Evolutionary conservation across 2,888 invertebrate genomes (phyloP).

Genomic region (Melipona beecheii): DNA sequence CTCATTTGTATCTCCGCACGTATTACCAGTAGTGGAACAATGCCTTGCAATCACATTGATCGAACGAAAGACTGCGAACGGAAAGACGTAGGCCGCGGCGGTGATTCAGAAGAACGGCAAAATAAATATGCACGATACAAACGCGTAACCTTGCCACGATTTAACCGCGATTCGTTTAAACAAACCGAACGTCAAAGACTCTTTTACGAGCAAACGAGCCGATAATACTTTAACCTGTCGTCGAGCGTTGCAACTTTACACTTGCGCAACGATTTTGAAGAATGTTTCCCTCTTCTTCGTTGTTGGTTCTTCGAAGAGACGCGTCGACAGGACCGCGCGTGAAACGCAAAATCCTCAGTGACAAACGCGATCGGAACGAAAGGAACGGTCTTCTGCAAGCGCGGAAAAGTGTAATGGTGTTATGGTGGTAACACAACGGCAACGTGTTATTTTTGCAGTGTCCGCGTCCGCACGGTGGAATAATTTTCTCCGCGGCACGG

Average conservation of each 20-base stretch:
- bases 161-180: conserved; percentile 6
- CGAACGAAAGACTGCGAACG: conserved; percentile 11
- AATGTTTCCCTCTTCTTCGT: too few relatives aligned
- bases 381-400: conserved; percentile 29
- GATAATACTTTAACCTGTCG: too few relatives aligned
- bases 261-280: too few relatives aligned
- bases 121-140: conserved; percentile 20
- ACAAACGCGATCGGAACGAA: conserved; percentile 50
- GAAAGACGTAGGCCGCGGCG: not conserved
- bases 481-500: conserved; percentile 48
- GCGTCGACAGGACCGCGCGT: too few relatives aligned
- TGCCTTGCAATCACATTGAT: conserved; percentile 27
- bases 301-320: too few relatives aligned
- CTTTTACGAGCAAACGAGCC: not conserved
- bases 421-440: conserved; percentile 51
- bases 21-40: conserved; percentile 34
- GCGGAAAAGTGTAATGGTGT: conserved; percentile 37
- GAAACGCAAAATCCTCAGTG: not conserved
- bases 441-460: conserved; percentile 47
- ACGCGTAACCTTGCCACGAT: conserved; percentile 22
- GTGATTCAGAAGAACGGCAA: not conserved
- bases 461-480: conserved; percentile 36
- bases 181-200: conserved; percentile 23
- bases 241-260: too few relatives aligned
- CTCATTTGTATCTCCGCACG: conserved; percentile 45